A percentile compares a stretch with the other conserved stretches of the same genome.
Evolutionary conservation across 2,113 vertebrate genomes (phyloP).

Genomic region (Phoxinus phoxinus): DNA sequence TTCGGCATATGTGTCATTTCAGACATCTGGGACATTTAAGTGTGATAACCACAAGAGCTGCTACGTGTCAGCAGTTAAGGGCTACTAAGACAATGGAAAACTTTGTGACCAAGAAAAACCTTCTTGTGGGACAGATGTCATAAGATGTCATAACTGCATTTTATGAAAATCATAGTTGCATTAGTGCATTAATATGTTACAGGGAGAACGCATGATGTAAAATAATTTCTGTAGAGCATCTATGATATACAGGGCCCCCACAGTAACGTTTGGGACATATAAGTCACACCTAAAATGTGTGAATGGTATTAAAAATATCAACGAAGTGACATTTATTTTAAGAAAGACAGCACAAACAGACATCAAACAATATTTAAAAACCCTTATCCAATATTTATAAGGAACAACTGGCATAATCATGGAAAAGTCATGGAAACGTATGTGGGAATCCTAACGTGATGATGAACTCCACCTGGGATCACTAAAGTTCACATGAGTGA

Average conservation of each 20-base stretch:
- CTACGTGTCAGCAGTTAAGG: background rate
- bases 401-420: background rate
- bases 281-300: background rate
- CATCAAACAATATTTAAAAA: background rate
- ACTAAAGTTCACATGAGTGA: background rate
- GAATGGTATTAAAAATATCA: background rate
- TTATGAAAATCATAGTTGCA: background rate
- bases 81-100: background rate
- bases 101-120: background rate
- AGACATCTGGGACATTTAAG: background rate
- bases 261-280: background rate
- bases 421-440: background rate
- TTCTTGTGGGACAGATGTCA: background rate
- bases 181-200: background rate
- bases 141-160: background rate
- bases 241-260: background rate
- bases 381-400: background rate
- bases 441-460: background rate
- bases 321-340: background rate
- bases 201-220: background rate
- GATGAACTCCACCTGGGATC: background rate
- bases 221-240: too few species aligned
- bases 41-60: background rate
- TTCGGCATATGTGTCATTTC: slow-evolving; percentile 1
- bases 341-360: background rate